Conservation (phyloP, 2,113 vertebrate genomes). For the Vicugna pacos region DNA sequence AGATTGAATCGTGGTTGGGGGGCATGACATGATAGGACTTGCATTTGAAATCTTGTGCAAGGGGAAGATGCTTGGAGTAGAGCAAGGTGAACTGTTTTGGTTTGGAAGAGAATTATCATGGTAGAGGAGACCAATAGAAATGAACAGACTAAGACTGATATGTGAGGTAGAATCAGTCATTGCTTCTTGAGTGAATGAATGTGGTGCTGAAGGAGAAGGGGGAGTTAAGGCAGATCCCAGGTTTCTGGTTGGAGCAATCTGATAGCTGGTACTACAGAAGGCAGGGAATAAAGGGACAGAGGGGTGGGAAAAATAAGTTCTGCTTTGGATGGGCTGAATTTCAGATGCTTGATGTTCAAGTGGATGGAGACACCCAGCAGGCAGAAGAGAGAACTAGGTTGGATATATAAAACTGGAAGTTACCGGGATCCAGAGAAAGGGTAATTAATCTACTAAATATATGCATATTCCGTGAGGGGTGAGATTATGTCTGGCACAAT, state of each 20-base stretch:
- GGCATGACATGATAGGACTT: background rate
- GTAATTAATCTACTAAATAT: background rate
- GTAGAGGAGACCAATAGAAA: background rate
- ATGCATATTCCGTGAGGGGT: background rate
- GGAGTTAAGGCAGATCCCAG: background rate
- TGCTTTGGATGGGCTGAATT: background rate
- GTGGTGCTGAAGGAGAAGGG: background rate
- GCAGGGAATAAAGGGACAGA: background rate
- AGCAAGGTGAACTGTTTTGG: background rate
- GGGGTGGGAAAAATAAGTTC: background rate
- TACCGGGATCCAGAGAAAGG: background rate
- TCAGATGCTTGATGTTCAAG: background rate
- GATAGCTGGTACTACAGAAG: background rate
- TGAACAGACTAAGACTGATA: background rate
- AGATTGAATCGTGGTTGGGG: background rate
- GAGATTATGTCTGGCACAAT: background rate
- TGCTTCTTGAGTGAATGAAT: background rate
- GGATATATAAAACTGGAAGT: background rate
- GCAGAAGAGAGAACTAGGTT: background rate
- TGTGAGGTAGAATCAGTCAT: background rate
- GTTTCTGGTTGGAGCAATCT: background rate
- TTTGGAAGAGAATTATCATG: background rate
- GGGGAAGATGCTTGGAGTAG: background rate
- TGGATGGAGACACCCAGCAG: background rate
- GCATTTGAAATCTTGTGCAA: conserved; percentile 10